Evolutionary conservation across 2,797 vertebrate species (phyloP).

Genomic region (Liasis olivaceus): DNA sequence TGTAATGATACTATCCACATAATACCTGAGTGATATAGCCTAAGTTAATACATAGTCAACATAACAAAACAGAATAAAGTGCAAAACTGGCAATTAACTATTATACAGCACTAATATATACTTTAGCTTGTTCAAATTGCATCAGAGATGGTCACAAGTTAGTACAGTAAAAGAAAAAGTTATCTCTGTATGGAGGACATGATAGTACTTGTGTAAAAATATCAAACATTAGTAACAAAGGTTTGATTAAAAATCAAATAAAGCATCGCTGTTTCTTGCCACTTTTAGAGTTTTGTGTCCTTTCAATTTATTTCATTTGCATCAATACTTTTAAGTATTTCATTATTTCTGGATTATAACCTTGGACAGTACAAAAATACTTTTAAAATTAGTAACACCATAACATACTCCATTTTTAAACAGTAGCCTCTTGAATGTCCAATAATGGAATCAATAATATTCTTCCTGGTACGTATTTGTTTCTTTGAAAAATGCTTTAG

Average conservation of each 20-base stretch:
- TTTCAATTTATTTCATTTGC: background rate
- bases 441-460: background rate
- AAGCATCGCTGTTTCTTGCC: background rate
- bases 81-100: background rate
- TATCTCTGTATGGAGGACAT: background rate
- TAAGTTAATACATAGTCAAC: background rate
- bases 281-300: background rate
- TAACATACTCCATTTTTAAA: background rate
- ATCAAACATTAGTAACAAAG: background rate
- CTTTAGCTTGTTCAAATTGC: background rate
- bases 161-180: background rate
- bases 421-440: background rate
- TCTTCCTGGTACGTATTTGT: background rate
- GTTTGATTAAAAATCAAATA: background rate
- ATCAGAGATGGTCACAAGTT: background rate
- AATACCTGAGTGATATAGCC: background rate
- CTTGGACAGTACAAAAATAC: background rate
- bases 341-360: background rate
- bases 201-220: background rate
- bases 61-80: background rate
- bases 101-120: background rate
- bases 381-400: background rate
- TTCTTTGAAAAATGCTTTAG: background rate
- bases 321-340: background rate
- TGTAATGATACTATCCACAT: background rate